Percentiles rank a stretch among this genome's conserved stretches.
Evolutionary conservation across 2,113 vertebrate genomes (phyloP).

Genomic region (Actinemys pallida): DNA sequence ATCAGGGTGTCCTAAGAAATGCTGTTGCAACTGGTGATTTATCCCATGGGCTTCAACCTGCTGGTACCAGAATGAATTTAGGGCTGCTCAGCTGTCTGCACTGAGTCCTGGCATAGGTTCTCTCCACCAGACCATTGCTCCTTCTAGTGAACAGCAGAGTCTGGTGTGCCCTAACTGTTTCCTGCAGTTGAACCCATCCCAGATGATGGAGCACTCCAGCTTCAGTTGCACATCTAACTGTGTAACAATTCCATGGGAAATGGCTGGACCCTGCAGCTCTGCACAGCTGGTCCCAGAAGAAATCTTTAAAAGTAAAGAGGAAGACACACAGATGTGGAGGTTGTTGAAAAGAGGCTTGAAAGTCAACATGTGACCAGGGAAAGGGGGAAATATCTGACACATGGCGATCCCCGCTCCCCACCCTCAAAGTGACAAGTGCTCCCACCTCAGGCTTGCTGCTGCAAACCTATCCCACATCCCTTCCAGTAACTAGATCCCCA

Average conservation of each 20-base stretch:
- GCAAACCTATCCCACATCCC: background rate
- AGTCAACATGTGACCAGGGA: background rate
- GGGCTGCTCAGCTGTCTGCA: background rate
- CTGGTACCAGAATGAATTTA: background rate
- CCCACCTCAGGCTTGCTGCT: background rate
- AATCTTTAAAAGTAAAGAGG: background rate
- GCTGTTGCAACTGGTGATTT: fast-evolving
- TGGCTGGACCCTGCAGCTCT: no score
- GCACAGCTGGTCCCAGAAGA: background rate
- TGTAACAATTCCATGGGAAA: background rate
- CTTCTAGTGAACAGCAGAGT: background rate
- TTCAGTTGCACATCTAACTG: background rate
- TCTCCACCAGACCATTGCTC: background rate
- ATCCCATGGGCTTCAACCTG: fast-evolving
- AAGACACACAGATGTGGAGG: fast-evolving
- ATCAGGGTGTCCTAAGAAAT: background rate
- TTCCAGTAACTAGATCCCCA: slow-evolving; percentile 15
- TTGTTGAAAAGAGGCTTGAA: background rate
- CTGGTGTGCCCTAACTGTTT: background rate
- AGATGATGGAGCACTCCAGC: background rate
- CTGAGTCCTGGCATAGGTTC: background rate
- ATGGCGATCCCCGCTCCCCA: background rate
- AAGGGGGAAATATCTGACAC: fast-evolving
- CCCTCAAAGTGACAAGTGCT: background rate
- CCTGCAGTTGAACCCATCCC: background rate